Base-by-base conservation (phyloP, 2,113 vertebrate genomes). In the Pyrgilauda ruficollis region DNA sequence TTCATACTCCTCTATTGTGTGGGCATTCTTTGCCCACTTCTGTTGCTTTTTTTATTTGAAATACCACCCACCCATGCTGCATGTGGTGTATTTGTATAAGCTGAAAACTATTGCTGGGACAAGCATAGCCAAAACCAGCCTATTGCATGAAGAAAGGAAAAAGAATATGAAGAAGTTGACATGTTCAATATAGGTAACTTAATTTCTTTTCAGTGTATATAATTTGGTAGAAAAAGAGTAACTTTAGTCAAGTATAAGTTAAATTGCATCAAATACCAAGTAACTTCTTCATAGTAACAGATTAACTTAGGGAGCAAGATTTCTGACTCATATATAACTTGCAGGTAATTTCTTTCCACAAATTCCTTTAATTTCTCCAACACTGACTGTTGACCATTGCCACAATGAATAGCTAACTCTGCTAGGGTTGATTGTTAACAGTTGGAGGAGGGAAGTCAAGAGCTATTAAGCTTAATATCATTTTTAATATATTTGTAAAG, bases 341-440 rank as follows among this genome's bases (percentile, higher is more conserved):
- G 6, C 5, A 10, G 14, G 2, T 50, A 9, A 12, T 52, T 49
- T 61, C 14, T 75, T 70, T 8, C 13, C 17, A 2, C 3, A 15
- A 4, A 30, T 66, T 44, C 10, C 7, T 35, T 79, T 37, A 26
- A 6, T 66, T 49, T 80, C 14, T 66, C 13, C 37, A 84, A 4
- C 2, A 6, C 74, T 1, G 9, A 10, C 7, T 3, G 0, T 83
- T 87, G n/a, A 6, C 20, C 8, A 2, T 67, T 87, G 46, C 37
- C 30, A 50, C 15, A 24, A 19, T 28, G 52, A 67, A 39, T 28
- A 43, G 5, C 5, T 55, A 35, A 3, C 44, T 77, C 17, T 52
- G 28, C 19, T 76, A 20, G 74, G 17, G 12, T 16, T 66, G 37
- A 13, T 61, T 79, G 21, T 21, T 72, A 8, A 31, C 26, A 20